Base-by-base conservation (phyloP, 2,113 vertebrate genomes). In the Platysteira castanea region DNA sequence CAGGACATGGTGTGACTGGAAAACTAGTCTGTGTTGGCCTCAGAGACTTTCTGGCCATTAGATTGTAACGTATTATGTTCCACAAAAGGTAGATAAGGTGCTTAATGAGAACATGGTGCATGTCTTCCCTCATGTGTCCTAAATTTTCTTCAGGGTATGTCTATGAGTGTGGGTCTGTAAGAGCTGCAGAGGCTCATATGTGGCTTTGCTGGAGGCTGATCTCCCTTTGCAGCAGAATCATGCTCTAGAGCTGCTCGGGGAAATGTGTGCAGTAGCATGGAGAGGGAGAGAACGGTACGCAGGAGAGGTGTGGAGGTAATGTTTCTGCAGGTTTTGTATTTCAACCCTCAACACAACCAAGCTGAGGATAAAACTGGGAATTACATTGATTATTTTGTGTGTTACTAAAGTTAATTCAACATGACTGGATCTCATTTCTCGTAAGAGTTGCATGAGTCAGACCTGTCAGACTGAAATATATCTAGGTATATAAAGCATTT, bases 21-120 rank as follows among this genome's bases (percentile, higher is more conserved):
- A 87, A 90, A 71, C 3, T 1, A 0, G 3, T 10, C 47, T 49
- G 20, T n/a, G 19, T 59, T 82, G 61, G 23, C 53, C 53, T 63
- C 15, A 15, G 41, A 69, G 60, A 26, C 16, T 60, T 84, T 37
- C 37, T 73, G 56, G 16, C 15, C 61, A 23, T 11, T 35, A 46
- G 20, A 7, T 47, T 1, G 0, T 15, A 41, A 61, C 26, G 1
- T 46, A 7, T 8, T 31, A 5, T 3, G 16, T 23, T 42, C 21
- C n/a, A 54, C 4, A 46, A 69, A 56, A 81, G 31, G 27, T 13
- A 39, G 33, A 35, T 22, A 50, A 46, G 17, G 13, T 79, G 4
- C 20, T 69, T 68, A 69, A 59, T 61, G 59, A 56, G 50, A 89
- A 49, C 11, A 39, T 0, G 42, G 22, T 56, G 41, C 30, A 21